phyloP scores from a whole-genome alignment of 2,888 invertebrate species.

The Cristatella mucedo region DNA sequence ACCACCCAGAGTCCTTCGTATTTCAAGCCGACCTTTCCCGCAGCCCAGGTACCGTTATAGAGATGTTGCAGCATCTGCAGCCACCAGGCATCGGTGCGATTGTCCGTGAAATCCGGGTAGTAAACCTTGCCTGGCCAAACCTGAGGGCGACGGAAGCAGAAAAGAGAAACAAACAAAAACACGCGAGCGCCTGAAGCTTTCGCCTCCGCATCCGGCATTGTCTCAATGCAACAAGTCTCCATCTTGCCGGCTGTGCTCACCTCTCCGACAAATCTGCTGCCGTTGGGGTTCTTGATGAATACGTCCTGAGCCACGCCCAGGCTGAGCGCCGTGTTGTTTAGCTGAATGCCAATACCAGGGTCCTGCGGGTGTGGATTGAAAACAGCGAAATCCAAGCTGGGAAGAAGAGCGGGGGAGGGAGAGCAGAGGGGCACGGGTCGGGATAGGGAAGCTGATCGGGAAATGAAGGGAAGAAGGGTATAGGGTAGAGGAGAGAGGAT shows the following conservation, averaged over 20 bases:
- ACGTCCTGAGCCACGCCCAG: constrained; percentile 13
- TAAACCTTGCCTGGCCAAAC: constrained; percentile 39
- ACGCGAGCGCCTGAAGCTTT: not conserved
- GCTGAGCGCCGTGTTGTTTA: constrained; percentile 11
- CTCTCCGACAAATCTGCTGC: constrained; percentile 12
- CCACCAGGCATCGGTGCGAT: constrained; percentile 55
- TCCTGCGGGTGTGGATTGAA: too few species aligned
- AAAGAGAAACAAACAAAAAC: not conserved
- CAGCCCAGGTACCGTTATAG: constrained; percentile 24
- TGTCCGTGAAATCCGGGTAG: constrained; percentile 70
- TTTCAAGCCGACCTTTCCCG: constrained; percentile 34
- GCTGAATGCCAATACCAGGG: constrained; percentile 13
- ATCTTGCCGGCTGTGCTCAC: too few species aligned
- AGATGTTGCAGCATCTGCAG: constrained; percentile 51
- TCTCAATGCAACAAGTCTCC: too few species aligned
- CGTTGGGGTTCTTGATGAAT: constrained; percentile 12
- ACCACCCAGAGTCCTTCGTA: constrained; percentile 73
- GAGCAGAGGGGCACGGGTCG: not conserved
- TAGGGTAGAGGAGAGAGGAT: too few species aligned
- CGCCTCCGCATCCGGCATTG: too few species aligned
- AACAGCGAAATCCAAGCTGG: too few species aligned
- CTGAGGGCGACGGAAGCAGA: constrained; percentile 36
- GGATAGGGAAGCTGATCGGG: too few species aligned
- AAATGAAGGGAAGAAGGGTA: too few species aligned
- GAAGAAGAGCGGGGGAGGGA: constrained; percentile 10